Conservation (phyloP, 23 tunicate genomes). For the Styela plicata region DNA sequence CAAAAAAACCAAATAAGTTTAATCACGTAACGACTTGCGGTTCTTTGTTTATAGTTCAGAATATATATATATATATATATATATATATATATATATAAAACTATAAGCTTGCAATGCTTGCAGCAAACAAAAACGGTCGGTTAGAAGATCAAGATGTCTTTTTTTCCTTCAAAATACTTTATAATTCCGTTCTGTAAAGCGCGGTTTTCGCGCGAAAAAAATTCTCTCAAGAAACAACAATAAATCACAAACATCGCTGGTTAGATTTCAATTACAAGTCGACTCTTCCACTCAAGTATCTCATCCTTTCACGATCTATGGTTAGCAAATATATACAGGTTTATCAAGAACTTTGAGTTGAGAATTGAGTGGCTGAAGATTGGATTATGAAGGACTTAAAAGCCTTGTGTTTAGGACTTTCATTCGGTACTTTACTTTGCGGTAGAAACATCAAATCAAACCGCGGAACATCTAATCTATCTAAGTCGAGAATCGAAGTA, state of each 20-base stretch:
- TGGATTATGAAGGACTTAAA: neutral
- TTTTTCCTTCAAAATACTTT: too few species aligned
- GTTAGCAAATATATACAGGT: neutral
- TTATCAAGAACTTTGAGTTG: neutral
- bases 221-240: too few species aligned
- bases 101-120: too few species aligned
- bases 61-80: too few species aligned
- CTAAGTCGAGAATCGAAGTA: neutral
- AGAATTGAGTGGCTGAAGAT: neutral
- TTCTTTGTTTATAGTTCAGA: too few species aligned
- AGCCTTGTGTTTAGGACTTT: neutral
- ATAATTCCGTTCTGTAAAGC: too few species aligned
- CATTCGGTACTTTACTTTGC: neutral
- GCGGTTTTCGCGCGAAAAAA: too few species aligned
- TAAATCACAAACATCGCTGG: neutral
- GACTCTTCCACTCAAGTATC: neutral
- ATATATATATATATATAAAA: too few species aligned
- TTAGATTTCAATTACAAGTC: neutral
- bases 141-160: too few species aligned
- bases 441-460: neutral
- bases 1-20: too few species aligned
- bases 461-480: neutral
- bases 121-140: too few species aligned
- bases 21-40: too few species aligned
- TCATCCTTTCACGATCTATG: neutral